A percentile compares a stretch with the other conserved stretches of the same genome.
These are phyloP conservation scores for Caenorhabditis wallacei DNA, from an alignment of 2,888 invertebrate genomes.

Conservation along the genomic window DNA sequence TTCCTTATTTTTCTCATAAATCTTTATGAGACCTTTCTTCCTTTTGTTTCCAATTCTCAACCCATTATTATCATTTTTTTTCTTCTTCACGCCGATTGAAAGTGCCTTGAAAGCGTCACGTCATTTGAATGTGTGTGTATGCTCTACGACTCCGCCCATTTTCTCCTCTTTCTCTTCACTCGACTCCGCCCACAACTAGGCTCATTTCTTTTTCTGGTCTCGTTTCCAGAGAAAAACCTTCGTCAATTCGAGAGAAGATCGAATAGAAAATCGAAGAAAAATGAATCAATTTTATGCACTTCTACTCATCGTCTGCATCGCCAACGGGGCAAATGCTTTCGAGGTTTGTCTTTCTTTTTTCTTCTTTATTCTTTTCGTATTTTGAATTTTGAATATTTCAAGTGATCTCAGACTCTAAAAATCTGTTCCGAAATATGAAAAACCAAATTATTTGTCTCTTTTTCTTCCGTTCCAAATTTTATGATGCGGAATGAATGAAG, in stretches of 20 bases:
- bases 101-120: constrained; percentile 28
- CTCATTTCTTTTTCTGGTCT: constrained; percentile 45
- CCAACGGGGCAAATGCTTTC: constrained; percentile 10
- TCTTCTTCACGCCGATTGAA: constrained; percentile 2
- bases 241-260: constrained; percentile 31
- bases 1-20: constrained; percentile 23
- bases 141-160: constrained; percentile 23
- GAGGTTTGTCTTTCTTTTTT: background rate
- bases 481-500: constrained; percentile 25
- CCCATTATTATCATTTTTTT: constrained; percentile 42
- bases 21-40: background rate
- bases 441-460: constrained; percentile 13
- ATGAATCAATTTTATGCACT: constrained; percentile 37
- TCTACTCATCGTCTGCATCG: constrained; percentile 20
- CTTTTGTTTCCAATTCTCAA: background rate
- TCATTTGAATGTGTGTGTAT: constrained; percentile 25
- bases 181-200: constrained; percentile 32
- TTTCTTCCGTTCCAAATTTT: constrained; percentile 15
- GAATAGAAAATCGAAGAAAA: constrained; percentile 18
- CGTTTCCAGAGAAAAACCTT: constrained; percentile 42
- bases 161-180: constrained; percentile 18
- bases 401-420: background rate
- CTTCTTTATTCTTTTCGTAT: background rate
- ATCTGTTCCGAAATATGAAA: constrained; percentile 1
- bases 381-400: background rate